phyloP scores from a whole-genome alignment of 2,797 vertebrate species.

The Tapirus indicus region DNA sequence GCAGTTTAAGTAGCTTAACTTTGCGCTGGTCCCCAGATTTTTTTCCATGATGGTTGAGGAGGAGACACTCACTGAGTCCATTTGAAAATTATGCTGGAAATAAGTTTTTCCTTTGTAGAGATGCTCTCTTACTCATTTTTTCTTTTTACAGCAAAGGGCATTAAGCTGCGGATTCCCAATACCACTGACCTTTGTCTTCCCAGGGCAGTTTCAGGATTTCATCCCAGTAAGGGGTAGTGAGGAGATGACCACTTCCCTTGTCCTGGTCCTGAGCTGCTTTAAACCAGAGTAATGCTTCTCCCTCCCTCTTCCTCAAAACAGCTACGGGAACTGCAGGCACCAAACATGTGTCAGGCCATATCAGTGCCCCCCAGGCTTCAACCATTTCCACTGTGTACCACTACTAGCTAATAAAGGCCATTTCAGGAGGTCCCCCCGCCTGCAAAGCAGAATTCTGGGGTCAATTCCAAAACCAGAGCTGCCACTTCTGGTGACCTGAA shows the following conservation, averaged over 20 bases:
- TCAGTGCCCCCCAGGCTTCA: not conserved
- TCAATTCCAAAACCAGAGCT: constrained; percentile 64
- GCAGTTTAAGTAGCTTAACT: constrained; percentile 68
- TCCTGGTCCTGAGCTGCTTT: constrained; percentile 61
- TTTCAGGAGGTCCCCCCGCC: not conserved
- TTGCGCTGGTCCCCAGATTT: not conserved
- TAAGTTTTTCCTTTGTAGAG: constrained; percentile 43
- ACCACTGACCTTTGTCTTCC: constrained; percentile 49
- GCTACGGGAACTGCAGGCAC: not conserved
- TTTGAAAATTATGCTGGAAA: constrained; percentile 60
- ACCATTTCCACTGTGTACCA: not conserved
- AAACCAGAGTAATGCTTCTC: not conserved
- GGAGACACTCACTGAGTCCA: not conserved
- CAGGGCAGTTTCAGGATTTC: constrained; percentile 55
- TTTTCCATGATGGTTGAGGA: constrained; percentile 37
- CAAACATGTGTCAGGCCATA: not conserved
- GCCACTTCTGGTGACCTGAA: constrained; percentile 62
- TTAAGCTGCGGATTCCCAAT: constrained; percentile 36
- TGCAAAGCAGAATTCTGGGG: constrained; percentile 14
- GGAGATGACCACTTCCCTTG: constrained; percentile 41
- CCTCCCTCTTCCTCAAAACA: constrained; percentile 1
- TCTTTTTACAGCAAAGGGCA: constrained; percentile 21
- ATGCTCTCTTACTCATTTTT: not conserved
- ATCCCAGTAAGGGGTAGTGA: not conserved
- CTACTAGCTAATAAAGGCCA: not conserved